Evolutionary conservation across 2,888 invertebrate genomes (phyloP).

Genomic region (Andrena camellia): DNA sequence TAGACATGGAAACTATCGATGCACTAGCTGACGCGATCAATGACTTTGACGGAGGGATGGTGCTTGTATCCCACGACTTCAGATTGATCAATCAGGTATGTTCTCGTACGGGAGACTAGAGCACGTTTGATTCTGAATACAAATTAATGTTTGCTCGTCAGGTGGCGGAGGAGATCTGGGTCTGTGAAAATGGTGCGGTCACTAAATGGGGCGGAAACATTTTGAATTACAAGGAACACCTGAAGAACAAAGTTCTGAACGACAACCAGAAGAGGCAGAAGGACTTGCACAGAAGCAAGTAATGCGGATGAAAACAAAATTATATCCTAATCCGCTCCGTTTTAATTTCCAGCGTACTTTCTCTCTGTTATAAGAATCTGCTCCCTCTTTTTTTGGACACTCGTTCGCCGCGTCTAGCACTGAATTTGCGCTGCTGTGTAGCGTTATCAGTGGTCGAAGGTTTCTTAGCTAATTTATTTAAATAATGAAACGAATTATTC

Average conservation of each 20-base stretch:
- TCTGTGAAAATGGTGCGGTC: slow-evolving; percentile 97
- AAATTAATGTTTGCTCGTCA: slow-evolving; percentile 80
- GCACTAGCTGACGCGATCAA: slow-evolving; percentile 98
- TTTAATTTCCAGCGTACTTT: slow-evolving; percentile 69
- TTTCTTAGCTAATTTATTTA: slow-evolving; percentile 84
- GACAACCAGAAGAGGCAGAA: slow-evolving; percentile 86
- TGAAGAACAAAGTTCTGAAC: slow-evolving; percentile 94
- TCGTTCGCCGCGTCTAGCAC: slow-evolving; percentile 49
- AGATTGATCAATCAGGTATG: slow-evolving; percentile 98
- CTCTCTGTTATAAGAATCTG: slow-evolving; percentile 68
- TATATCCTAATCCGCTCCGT: slow-evolving; percentile 38
- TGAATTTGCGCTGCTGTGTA: slow-evolving; percentile 79
- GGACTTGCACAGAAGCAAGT: slow-evolving; percentile 79
- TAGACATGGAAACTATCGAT: slow-evolving; percentile 99
- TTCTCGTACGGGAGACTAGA: background rate
- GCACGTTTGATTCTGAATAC: background rate
- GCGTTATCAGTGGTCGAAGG: slow-evolving; percentile 75
- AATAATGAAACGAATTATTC: slow-evolving; percentile 66
- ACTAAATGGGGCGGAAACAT: slow-evolving; percentile 99
- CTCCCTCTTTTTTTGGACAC: slow-evolving; percentile 55
- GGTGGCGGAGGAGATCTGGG: slow-evolving; percentile 99
- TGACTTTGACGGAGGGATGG: slow-evolving; percentile 99
- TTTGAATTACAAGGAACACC: slow-evolving; percentile 97
- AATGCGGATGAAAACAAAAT: slow-evolving; percentile 63
- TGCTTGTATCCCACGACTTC: slow-evolving; percentile 99